Percentiles rank a stretch among this genome's conserved stretches.
These are phyloP conservation scores for Ammodytes dubius DNA, from an alignment of 2,113 vertebrate species.

Conservation along the genomic window DNA sequence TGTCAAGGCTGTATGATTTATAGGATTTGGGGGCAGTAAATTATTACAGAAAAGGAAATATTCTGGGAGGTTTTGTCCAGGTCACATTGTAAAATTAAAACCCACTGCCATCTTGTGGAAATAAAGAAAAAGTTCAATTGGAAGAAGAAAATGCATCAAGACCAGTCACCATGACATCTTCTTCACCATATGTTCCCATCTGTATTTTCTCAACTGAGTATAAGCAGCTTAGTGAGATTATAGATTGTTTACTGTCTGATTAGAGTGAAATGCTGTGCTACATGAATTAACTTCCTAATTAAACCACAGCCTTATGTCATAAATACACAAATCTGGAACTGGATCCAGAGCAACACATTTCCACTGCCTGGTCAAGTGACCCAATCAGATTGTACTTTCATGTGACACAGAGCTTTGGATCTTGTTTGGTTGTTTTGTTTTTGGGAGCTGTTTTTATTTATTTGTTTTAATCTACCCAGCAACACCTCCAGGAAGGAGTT, in stretches of 20 bases:
- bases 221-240: background rate
- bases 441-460: background rate
- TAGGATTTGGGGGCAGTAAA: background rate
- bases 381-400: background rate
- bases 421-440: background rate
- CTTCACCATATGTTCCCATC: background rate
- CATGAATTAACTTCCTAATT: background rate
- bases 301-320: background rate
- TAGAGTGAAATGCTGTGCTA: background rate
- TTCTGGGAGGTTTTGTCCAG: no score
- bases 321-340: background rate
- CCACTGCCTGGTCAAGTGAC: background rate
- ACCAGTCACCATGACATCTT: background rate
- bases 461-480: background rate
- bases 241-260: background rate
- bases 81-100: background rate
- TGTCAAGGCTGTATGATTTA: background rate
- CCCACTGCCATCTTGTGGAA: slow-evolving; percentile 27
- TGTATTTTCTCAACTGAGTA: background rate
- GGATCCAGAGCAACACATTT: background rate
- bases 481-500: background rate
- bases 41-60: background rate
- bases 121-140: background rate
- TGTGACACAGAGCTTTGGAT: background rate
- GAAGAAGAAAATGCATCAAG: background rate